Percentiles rank a stretch among this genome's conserved stretches.
phyloP scores from a whole-genome alignment of 1,140 invertebrate genomes.

The Pseudomyrmex pallidus region DNA sequence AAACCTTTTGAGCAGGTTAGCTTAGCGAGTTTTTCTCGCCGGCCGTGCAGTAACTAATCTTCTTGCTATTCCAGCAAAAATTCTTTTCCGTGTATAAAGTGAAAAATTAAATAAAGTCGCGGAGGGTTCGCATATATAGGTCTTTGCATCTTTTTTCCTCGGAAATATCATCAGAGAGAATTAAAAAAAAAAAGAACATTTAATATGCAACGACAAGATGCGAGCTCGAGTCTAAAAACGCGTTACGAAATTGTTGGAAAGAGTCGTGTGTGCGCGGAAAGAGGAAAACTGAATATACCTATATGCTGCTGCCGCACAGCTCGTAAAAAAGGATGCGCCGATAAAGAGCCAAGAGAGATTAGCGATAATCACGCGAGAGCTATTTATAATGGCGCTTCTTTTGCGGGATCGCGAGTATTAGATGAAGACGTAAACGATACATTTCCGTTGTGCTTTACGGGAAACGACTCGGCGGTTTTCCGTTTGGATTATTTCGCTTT shows the following conservation, averaged over 20 bases:
- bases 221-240: too few relatives aligned
- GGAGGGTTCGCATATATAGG: too few relatives aligned
- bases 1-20: too few relatives aligned
- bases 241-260: too few relatives aligned
- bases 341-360: slow-evolving; percentile 22
- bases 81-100: too few relatives aligned
- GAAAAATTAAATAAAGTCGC: too few relatives aligned
- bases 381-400: slow-evolving; percentile 37
- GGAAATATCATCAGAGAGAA: too few relatives aligned
- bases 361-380: slow-evolving; percentile 22
- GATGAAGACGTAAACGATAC: slow-evolving; percentile 36
- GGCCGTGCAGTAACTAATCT: too few relatives aligned
- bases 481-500: slow-evolving; percentile 47
- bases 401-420: slow-evolving; percentile 16
- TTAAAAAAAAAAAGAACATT: neutral
- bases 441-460: slow-evolving; percentile 15
- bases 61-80: too few relatives aligned
- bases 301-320: neutral
- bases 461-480: slow-evolving; percentile 39
- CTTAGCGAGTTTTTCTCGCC: too few relatives aligned
- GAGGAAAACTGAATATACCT: neutral
- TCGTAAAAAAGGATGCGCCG: slow-evolving; percentile 14
- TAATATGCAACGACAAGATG: neutral
- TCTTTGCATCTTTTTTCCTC: too few relatives aligned
- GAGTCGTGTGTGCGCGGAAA: neutral